phyloP scores from a whole-genome alignment of 2,888 invertebrate genomes.

The Thalpophila matura region DNA sequence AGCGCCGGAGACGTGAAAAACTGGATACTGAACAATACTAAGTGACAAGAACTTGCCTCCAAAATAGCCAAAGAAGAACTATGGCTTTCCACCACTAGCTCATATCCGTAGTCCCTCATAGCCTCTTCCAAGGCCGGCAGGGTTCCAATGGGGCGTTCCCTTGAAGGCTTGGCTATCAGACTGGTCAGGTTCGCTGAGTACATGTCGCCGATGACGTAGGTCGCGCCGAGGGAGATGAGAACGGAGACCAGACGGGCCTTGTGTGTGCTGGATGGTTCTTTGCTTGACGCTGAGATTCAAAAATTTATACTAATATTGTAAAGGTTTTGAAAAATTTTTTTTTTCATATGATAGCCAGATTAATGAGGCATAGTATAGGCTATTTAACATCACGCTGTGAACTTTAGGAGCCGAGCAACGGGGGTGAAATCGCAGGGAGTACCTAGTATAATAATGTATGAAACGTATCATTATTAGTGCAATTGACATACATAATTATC shows the following conservation, averaged over 20 bases:
- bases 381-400: too few relatives aligned
- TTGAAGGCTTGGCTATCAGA: conserved; percentile 93
- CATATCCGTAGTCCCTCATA: conserved; percentile 92
- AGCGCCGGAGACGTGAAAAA: too few relatives aligned
- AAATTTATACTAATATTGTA: too few relatives aligned
- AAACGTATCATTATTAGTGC: too few relatives aligned
- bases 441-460: too few relatives aligned
- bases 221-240: conserved; percentile 93
- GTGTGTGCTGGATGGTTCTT: conserved; percentile 91
- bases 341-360: too few relatives aligned
- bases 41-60: conserved; percentile 85
- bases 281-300: conserved; percentile 89
- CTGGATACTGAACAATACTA: too few relatives aligned
- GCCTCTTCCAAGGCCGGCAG: conserved; percentile 92
- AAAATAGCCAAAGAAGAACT: conserved; percentile 93
- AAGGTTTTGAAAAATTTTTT: too few relatives aligned
- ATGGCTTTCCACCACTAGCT: conserved; percentile 93
- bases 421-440: too few relatives aligned
- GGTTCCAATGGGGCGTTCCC: conserved; percentile 93
- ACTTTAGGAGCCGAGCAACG: too few relatives aligned
- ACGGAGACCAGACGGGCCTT: conserved; percentile 93
- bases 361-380: too few relatives aligned
- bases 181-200: conserved; percentile 95
- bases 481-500: too few relatives aligned
- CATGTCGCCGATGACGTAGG: conserved; percentile 95